Evolutionary conservation across 2,113 vertebrate species (phyloP), one percentile per base, ranked within the genome.

Genomic region (Benitochromis conjunctus): DNA sequence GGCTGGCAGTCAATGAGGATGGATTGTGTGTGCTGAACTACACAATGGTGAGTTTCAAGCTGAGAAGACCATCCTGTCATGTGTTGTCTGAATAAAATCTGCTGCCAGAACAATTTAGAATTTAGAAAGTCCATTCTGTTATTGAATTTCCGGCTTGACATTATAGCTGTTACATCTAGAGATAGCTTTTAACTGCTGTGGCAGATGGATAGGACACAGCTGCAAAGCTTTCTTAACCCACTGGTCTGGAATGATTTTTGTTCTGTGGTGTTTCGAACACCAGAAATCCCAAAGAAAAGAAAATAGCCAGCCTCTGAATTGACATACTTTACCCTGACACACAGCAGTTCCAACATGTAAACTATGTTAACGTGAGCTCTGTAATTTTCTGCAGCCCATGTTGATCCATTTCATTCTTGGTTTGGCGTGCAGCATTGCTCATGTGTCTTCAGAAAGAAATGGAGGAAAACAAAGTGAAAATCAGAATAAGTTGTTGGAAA

Each of bases 1-100:
- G 97, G 97, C 93, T 98, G 92, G 97, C 97, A 62, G 97, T 98
- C 93, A 97, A 95, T 81, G 97, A 98, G 94, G 97, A 98, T 58
- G 97, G 97, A 29, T 66, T 98, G 86, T 97, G 95, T 90, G 94
- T 98, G 80, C 93, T 98, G 90, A 97, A 98, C 92, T 95, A 95
- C 60, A 94, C 97, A 53, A 98, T 98, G 97, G 97, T 98, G 92
- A 85, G 96, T 89, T 29, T 55, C 5, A 79, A 11, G 58, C 55
- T 11, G 34, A 13, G 12, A 19, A 10, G 14, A 16, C 69, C 10
- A 18, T 58, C 46, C 62, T 26, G 38, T 51, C 43, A 12, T 19
- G 56, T 69, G 19, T 76, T 74, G 18, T 74, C 4, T 18, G 36
- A 79, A 66, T 53, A 9, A 46, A 41, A 55, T 43, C 12, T 54